Evolutionary conservation across 1,140 invertebrate genomes (phyloP).

Genomic region (Drosophila sulfurigaster): DNA sequence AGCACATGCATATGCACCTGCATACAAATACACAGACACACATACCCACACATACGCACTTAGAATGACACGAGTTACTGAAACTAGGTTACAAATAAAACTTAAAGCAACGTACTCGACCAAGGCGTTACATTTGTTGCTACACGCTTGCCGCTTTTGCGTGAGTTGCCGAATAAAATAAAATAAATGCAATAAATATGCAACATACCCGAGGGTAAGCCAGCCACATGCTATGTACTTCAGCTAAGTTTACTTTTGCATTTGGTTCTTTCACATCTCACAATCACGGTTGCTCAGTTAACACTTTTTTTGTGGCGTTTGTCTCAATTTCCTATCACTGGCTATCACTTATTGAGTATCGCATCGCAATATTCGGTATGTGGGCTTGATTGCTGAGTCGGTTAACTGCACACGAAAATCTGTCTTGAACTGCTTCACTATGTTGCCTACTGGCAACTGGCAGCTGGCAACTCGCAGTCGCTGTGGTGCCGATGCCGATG

Average conservation of each 20-base stretch:
- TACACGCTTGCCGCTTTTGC: neutral
- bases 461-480: constrained; percentile 4
- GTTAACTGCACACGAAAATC: constrained; percentile 32
- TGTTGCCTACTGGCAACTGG: constrained; percentile 73
- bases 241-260: neutral
- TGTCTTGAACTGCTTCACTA: constrained; percentile 70
- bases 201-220: constrained; percentile 34
- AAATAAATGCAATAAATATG: constrained; percentile 28
- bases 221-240: neutral
- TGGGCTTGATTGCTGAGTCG: constrained; percentile 13
- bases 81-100: constrained; percentile 76
- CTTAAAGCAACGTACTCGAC: constrained; percentile 47
- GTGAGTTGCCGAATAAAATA: too few relatives aligned
- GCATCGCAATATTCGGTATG: constrained; percentile 12
- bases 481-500: constrained; percentile 19
- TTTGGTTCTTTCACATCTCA: neutral
- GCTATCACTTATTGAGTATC: constrained; percentile 10
- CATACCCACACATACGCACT: constrained; percentile 4
- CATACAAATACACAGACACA: constrained; percentile 21
- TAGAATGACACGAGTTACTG: constrained; percentile 29
- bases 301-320: neutral
- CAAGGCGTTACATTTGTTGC: constrained; percentile 41
- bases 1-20: constrained; percentile 31
- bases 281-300: neutral
- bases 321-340: constrained; percentile 15